Conservation (phyloP, 1,140 invertebrate genomes). For the Formica selysi region DNA sequence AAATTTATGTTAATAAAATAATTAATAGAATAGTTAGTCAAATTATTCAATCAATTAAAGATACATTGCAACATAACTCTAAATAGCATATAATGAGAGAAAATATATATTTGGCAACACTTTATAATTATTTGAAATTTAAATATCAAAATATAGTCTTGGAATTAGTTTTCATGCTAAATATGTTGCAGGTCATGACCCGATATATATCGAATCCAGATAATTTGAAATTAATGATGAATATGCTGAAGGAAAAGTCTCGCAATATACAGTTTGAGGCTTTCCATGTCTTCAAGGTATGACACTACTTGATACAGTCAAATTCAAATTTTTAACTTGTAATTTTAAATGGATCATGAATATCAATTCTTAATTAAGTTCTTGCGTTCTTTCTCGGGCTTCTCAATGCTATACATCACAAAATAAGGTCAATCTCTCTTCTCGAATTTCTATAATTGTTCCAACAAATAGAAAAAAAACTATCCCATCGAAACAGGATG, state of each 20-base stretch:
- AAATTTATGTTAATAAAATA: conserved; percentile 24
- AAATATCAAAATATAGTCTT: not conserved
- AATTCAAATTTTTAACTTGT: conserved; percentile 8
- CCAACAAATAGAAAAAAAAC: not conserved
- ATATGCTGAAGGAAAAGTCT: conserved; percentile 99
- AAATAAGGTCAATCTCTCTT: not conserved
- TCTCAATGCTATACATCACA: not conserved
- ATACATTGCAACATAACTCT: not conserved
- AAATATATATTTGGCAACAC: not conserved
- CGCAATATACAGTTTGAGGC: conserved; percentile 99
- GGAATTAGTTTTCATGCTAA: not conserved
- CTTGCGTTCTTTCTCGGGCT: not conserved
- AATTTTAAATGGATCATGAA: not conserved
- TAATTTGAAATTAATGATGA: conserved; percentile 99
- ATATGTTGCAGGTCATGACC: conserved; percentile 94
- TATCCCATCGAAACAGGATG: not conserved
- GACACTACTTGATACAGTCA: not conserved
- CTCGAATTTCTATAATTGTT: not conserved
- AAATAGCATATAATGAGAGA: not conserved
- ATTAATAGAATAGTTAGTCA: not conserved
- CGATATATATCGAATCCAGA: conserved; percentile 99
- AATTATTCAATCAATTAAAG: conserved; percentile 31
- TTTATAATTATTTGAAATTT: not conserved
- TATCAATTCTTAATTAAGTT: not conserved
- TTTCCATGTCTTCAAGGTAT: conserved; percentile 99